These are phyloP conservation scores for Stenolophus ochropezus DNA, from an alignment of 2,888 invertebrate species.

Conservation along the genomic window DNA sequence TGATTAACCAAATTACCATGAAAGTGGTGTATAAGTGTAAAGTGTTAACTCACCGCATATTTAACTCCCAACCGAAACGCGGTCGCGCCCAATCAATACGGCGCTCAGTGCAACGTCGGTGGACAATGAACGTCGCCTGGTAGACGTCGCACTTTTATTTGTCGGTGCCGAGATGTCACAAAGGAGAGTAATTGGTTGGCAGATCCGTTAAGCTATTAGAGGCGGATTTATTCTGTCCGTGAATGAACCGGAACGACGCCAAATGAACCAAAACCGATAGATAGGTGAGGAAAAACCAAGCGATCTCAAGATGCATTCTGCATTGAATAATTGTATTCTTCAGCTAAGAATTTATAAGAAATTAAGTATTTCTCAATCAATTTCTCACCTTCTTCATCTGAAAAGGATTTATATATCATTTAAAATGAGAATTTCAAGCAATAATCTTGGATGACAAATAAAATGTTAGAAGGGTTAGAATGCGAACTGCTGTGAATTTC, in stretches of 20 bases:
- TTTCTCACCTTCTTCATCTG: not conserved
- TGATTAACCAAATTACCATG: not conserved
- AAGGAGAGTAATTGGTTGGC: constrained; percentile 33
- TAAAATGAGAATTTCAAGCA: too few relatives aligned
- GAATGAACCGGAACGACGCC: constrained; percentile 33
- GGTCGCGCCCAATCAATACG: not conserved
- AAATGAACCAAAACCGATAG: constrained; percentile 11
- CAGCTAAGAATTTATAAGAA: not conserved
- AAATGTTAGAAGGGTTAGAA: too few relatives aligned
- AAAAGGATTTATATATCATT: too few relatives aligned
- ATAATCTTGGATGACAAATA: too few relatives aligned
- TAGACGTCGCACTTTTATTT: constrained; percentile 26
- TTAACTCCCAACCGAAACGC: not conserved
- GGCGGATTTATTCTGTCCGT: constrained; percentile 32
- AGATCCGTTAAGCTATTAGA: constrained; percentile 39
- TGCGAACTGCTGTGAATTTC: too few relatives aligned
- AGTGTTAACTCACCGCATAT: constrained; percentile 1
- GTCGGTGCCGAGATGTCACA: constrained; percentile 24
- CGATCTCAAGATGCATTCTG: not conserved
- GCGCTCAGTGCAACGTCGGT: not conserved
- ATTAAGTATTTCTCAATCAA: not conserved
- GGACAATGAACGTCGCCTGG: constrained; percentile 8
- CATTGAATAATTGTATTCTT: not conserved
- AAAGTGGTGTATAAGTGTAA: not conserved
- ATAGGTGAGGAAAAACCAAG: not conserved